Evolutionary conservation across 1,140 invertebrate species (phyloP).

Genomic region (Drosophila ironensis): DNA sequence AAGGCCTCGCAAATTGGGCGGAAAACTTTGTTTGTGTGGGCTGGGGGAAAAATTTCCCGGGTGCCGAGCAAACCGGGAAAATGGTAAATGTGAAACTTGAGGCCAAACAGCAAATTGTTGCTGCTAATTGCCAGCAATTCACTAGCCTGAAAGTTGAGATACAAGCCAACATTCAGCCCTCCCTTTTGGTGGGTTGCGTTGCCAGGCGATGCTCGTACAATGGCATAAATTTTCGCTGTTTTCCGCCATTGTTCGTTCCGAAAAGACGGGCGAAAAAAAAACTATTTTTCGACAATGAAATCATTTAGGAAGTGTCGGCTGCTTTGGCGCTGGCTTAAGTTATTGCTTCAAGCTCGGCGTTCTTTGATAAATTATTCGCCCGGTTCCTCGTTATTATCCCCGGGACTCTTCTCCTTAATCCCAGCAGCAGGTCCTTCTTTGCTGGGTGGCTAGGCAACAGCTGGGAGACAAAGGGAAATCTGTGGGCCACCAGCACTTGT

Average conservation of each 20-base stretch:
- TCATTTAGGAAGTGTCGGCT: conserved; percentile 71
- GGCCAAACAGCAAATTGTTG: conserved; percentile 75
- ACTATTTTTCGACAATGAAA: conserved; percentile 74
- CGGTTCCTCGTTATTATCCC: conserved; percentile 17
- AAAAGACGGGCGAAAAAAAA: no score
- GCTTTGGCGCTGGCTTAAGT: conserved; percentile 38
- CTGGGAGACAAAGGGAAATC: conserved; percentile 20
- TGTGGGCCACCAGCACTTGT: conserved; percentile 27
- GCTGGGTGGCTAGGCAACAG: conserved; percentile 35
- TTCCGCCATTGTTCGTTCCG: conserved; percentile 36
- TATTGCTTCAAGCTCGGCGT: conserved; percentile 50
- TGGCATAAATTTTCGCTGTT: conserved; percentile 41
- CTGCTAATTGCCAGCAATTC: conserved; percentile 74
- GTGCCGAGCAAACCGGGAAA: conserved; percentile 18
- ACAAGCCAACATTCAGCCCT: conserved; percentile 8
- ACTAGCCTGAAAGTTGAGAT: conserved; percentile 44
- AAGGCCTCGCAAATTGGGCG: conserved; percentile 42
- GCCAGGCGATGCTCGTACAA: conserved; percentile 1
- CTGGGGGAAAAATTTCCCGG: not conserved
- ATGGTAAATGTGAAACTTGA: conserved; percentile 50
- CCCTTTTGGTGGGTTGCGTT: not conserved
- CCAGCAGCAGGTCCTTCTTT: not conserved
- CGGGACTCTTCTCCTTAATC: not conserved
- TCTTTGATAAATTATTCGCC: conserved; percentile 73
- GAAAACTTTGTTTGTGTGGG: conserved; percentile 37